These are phyloP conservation scores for Harmothoe impar DNA, from an alignment of 2,888 invertebrate genomes.

Conservation along the genomic window DNA sequence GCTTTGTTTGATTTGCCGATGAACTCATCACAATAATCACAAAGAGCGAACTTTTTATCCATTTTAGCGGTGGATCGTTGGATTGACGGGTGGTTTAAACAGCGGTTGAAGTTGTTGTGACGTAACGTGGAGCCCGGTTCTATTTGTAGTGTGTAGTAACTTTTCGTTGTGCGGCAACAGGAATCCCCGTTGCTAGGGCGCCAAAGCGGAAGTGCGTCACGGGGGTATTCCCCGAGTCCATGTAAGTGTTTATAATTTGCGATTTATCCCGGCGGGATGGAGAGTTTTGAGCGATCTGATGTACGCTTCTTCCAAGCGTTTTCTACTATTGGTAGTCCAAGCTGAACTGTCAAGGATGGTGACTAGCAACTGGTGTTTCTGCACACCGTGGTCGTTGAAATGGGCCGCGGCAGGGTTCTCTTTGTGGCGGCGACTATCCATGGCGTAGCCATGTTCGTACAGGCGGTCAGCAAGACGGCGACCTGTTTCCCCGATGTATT, in stretches of 20 bases:
- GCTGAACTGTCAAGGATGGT: neutral
- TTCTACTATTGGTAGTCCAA: neutral
- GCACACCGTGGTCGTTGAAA: neutral
- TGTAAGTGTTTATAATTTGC: no score
- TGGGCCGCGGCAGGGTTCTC: neutral
- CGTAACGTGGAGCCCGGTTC: neutral
- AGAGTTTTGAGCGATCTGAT: neutral
- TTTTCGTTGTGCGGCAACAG: neutral
- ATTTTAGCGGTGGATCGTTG: neutral
- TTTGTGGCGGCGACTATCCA: neutral
- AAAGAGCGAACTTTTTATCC: neutral
- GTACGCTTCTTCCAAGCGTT: neutral
- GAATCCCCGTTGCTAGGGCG: neutral
- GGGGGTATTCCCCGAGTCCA: no score
- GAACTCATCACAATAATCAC: neutral
- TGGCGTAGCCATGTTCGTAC: neutral
- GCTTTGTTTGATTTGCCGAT: neutral
- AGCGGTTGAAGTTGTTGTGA: neutral
- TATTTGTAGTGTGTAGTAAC: neutral
- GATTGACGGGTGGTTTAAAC: neutral
- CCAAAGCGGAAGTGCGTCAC: neutral
- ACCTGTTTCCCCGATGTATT: neutral
- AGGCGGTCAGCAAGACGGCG: neutral
- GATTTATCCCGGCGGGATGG: neutral
- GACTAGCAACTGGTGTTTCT: neutral